Conservation (phyloP, 2,797 vertebrate species). For the Thamnophis elegans region DNA sequence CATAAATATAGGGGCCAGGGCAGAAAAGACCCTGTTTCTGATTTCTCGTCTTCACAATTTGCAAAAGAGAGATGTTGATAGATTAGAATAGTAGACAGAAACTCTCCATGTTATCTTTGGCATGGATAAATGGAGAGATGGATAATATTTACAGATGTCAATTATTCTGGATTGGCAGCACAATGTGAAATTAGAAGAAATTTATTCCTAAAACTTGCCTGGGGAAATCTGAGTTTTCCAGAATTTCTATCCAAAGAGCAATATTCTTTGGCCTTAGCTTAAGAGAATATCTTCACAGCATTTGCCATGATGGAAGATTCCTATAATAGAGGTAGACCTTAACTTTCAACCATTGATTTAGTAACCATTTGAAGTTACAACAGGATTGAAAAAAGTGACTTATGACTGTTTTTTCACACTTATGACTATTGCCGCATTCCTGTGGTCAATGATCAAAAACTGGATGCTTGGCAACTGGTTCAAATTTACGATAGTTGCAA, state of each 20-base stretch:
- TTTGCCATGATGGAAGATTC: neutral
- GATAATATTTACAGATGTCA: neutral
- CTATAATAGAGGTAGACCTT: neutral
- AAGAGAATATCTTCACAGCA: neutral
- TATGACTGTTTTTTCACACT: too few relatives aligned
- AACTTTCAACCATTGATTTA: too few relatives aligned
- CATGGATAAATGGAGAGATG: neutral
- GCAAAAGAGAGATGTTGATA: neutral
- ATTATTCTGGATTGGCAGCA: neutral
- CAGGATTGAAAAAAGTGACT: too few relatives aligned
- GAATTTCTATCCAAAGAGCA: neutral
- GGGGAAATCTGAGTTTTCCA: neutral
- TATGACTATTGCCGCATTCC: too few relatives aligned
- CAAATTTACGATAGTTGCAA: too few relatives aligned
- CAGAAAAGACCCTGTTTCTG: neutral
- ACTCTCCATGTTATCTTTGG: neutral
- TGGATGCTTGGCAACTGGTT: too few relatives aligned
- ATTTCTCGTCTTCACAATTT: neutral
- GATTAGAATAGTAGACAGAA: neutral
- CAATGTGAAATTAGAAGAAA: neutral
- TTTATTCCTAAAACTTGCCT: too few relatives aligned
- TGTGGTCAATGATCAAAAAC: too few relatives aligned
- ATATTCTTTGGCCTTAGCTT: neutral
- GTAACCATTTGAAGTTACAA: too few relatives aligned
- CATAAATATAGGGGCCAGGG: neutral